Evolutionary conservation across 1,140 invertebrate species (phyloP).

Genomic region (Microplitis demolitor): DNA sequence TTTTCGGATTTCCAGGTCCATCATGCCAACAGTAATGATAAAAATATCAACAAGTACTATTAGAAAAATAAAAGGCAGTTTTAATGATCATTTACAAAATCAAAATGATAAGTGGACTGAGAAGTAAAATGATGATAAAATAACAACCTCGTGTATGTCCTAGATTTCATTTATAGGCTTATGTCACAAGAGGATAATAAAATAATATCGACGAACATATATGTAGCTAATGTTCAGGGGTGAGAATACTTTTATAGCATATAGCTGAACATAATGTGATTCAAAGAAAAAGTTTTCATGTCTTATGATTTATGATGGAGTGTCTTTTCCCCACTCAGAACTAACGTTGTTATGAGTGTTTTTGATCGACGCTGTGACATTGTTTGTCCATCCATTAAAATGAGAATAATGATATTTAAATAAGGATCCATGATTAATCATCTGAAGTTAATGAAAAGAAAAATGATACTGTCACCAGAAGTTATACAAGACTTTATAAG

Average conservation of each 20-base stretch:
- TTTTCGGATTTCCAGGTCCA: too few species aligned
- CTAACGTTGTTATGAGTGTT: neutral
- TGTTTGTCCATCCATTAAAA: slow-evolving; percentile 12
- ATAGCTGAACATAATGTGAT: neutral
- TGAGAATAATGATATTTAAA: neutral
- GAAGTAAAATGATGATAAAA: neutral
- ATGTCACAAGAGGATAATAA: slow-evolving; percentile 6
- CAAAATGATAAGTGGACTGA: too few species aligned
- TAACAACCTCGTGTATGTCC: neutral
- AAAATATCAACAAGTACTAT: too few species aligned
- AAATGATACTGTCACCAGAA: neutral
- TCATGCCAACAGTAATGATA: too few species aligned
- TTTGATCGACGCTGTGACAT: neutral
- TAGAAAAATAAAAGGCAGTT: too few species aligned
- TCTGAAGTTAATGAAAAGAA: slow-evolving; percentile 4
- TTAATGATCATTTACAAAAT: too few species aligned
- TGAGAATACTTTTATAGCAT: neutral
- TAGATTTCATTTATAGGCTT: neutral
- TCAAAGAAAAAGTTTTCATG: neutral
- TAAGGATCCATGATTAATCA: neutral
- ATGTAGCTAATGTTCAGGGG: neutral
- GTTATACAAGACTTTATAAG: neutral
- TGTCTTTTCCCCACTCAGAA: neutral
- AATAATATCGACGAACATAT: neutral
- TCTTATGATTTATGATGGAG: neutral